Evolutionary conservation across 2,888 invertebrate genomes (phyloP).

Genomic region (Aspidiotus rigidus): DNA sequence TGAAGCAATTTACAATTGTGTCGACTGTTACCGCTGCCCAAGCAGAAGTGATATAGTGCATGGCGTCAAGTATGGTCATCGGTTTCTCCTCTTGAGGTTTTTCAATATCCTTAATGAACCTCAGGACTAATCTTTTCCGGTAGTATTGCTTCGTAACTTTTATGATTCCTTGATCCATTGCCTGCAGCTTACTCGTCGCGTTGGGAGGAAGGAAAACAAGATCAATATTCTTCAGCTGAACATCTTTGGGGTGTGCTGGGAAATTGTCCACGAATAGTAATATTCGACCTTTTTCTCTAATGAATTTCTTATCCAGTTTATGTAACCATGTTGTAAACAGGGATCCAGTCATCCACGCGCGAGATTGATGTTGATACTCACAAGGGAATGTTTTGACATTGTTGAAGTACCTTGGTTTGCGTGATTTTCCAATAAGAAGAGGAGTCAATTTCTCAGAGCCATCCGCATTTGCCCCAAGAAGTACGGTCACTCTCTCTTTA

Average conservation of each 20-base stretch:
- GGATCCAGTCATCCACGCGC: conserved; percentile 30
- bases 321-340: conserved; percentile 24
- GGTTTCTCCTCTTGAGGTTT: no score
- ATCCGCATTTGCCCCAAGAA: conserved; percentile 31
- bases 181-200: not conserved
- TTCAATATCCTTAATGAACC: no score
- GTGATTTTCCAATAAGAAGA: conserved; percentile 41
- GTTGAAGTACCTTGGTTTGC: conserved; percentile 41
- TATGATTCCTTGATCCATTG: conserved; percentile 2
- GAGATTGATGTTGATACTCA: conserved; percentile 40
- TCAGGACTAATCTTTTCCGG: not conserved
- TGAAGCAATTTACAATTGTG: no score
- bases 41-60: no score
- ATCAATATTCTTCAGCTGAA: not conserved
- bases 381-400: conserved; percentile 37
- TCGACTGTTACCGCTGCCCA: no score
- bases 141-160: not conserved
- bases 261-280: not conserved
- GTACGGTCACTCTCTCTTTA: conserved; percentile 37
- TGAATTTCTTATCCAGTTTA: not conserved
- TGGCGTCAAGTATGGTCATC: no score
- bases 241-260: not conserved
- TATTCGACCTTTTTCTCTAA: not conserved
- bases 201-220: not conserved
- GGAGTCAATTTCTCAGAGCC: conserved; percentile 39